A percentile compares a stretch with the other conserved stretches of the same genome.
Evolutionary conservation across 2,113 vertebrate species (phyloP).

Genomic region (Ibidorhyncha struthersii): DNA sequence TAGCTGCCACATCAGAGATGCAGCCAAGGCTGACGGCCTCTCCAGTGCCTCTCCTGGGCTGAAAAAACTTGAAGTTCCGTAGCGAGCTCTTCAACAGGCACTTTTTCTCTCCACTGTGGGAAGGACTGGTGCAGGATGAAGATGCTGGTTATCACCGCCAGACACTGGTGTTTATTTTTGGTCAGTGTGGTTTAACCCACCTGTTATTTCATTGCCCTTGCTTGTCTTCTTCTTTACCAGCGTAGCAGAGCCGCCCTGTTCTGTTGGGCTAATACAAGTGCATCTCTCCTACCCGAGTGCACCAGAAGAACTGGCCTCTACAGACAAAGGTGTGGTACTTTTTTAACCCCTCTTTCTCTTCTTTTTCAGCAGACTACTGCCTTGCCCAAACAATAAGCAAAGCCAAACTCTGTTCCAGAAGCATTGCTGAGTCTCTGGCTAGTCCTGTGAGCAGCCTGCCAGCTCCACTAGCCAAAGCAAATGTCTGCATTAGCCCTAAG

Average conservation of each 20-base stretch:
- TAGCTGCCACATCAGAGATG: background rate
- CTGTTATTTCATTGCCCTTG: background rate
- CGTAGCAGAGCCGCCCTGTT: background rate
- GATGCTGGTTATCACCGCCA: background rate
- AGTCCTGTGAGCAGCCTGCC: background rate
- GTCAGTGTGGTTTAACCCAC: background rate
- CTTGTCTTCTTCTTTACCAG: background rate
- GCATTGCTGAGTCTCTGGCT: background rate
- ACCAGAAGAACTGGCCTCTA: background rate
- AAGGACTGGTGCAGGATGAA: background rate
- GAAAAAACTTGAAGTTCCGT: background rate
- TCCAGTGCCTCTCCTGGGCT: background rate
- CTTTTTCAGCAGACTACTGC: background rate
- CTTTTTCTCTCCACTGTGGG: background rate
- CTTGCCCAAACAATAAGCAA: background rate
- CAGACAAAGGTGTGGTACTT: background rate
- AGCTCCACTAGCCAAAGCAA: conserved; percentile 4
- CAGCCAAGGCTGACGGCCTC: background rate
- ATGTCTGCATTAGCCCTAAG: background rate
- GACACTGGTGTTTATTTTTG: background rate
- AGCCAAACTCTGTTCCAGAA: background rate
- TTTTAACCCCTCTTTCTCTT: background rate
- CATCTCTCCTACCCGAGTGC: background rate
- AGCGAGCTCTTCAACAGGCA: background rate
- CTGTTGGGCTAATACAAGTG: background rate